phyloP scores from a whole-genome alignment of 1,140 invertebrate genomes.

The Hirudo medicinalis region DNA sequence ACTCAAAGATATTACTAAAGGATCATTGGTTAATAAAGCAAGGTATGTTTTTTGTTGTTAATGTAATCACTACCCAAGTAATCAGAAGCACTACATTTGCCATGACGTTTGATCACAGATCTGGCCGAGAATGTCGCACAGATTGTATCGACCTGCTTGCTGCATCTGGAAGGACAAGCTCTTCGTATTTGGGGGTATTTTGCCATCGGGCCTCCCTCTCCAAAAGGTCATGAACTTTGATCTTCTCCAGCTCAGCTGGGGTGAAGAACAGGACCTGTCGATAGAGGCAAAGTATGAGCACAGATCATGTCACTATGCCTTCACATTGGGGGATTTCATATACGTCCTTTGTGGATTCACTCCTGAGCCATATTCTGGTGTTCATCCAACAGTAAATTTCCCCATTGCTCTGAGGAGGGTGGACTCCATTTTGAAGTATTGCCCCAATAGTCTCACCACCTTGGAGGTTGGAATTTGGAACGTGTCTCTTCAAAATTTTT shows the following conservation, averaged over 20 bases:
- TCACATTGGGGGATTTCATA: slow-evolving; percentile 15
- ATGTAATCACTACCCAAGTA: no score
- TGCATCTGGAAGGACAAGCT: slow-evolving; percentile 14
- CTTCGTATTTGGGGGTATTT: slow-evolving; percentile 22
- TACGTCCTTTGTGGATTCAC: slow-evolving; percentile 17
- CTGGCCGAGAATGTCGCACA: slow-evolving; percentile 21
- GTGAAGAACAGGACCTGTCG: slow-evolving; percentile 8
- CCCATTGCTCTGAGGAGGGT: background rate
- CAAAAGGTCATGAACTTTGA: slow-evolving; percentile 19
- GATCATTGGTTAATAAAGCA: no score
- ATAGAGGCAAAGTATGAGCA: background rate
- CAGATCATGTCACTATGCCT: slow-evolving; percentile 20
- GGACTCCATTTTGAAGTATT: slow-evolving; percentile 5
- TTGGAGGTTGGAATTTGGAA: background rate
- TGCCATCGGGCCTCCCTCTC: slow-evolving; percentile 15
- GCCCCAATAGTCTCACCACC: background rate
- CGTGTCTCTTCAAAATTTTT: no score
- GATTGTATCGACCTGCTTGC: slow-evolving; percentile 9
- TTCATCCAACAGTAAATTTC: background rate
- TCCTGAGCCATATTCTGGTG: background rate
- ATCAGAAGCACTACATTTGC: no score
- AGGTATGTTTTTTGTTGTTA: no score
- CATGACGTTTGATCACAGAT: no score
- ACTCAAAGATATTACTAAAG: no score
- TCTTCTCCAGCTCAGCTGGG: slow-evolving; percentile 16